These are phyloP conservation scores for Eustalomyia histrio DNA, from an alignment of 2,888 invertebrate genomes.

Conservation along the genomic window DNA sequence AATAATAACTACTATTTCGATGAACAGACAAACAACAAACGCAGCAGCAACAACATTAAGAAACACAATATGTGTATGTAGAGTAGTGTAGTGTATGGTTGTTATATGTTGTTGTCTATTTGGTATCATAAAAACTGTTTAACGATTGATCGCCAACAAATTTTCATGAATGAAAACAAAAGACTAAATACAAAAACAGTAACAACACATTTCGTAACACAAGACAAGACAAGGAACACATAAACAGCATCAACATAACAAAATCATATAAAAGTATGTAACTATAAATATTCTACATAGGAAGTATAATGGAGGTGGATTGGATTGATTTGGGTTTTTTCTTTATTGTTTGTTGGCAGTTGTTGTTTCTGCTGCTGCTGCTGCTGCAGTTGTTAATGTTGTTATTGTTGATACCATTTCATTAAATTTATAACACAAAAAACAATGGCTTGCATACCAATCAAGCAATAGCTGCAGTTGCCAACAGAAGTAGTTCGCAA, in stretches of 20 bases:
- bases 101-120: slow-evolving; percentile 48
- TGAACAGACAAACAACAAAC: slow-evolving; percentile 41
- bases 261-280: background rate
- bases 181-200: slow-evolving; percentile 29
- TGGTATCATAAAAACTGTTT: slow-evolving; percentile 60
- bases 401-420: slow-evolving; percentile 67
- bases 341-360: slow-evolving; percentile 46
- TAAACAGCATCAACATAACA: slow-evolving; percentile 19
- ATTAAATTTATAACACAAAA: slow-evolving; percentile 68
- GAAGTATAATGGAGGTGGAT: slow-evolving; percentile 67
- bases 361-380: slow-evolving; percentile 13
- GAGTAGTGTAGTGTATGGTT: background rate
- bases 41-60: slow-evolving; percentile 28
- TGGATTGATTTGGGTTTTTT: slow-evolving; percentile 49
- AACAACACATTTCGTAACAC: slow-evolving; percentile 51
- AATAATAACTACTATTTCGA: slow-evolving; percentile 26
- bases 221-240: slow-evolving; percentile 44
- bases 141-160: slow-evolving; percentile 65
- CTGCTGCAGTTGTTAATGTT: slow-evolving; percentile 50
- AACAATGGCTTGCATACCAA: slow-evolving; percentile 54
- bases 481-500: slow-evolving; percentile 39
- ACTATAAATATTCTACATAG: slow-evolving; percentile 52
- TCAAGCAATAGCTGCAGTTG: slow-evolving; percentile 47
- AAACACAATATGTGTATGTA: slow-evolving; percentile 23
- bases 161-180: slow-evolving; percentile 64